Base-by-base conservation (phyloP, 2,888 invertebrate genomes). In the Electrophaes corylata region DNA sequence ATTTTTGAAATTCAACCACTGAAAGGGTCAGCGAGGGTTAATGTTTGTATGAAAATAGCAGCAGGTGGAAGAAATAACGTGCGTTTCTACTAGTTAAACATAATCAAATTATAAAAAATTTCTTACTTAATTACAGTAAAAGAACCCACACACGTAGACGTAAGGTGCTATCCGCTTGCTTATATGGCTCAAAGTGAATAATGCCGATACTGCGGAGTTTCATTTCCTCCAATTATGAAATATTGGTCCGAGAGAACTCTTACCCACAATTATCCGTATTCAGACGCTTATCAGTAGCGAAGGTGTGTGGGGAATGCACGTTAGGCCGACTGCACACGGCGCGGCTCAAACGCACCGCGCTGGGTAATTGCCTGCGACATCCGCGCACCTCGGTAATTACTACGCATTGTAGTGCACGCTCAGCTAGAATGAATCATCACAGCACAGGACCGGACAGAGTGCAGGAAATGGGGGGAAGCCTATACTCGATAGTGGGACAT, bases 171-270 rank as follows among this genome's bases (percentile, higher is more conserved):
- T 58, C 53, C 53, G 53, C 40, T 18, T 33, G 5, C 39, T n/a
- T 14, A 20, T 44, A 52, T 6, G 48, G 23, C n/a, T 29, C 43
- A 40, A 19, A 40, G 41, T 31, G 40, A 26, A 31, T 31, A 49
- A 18, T 39, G 33, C 12, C 33, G 48, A 11, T 4, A 26, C 18
- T n/a, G 19, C 12, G n/a, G 14, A 47, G 55, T 60, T 60, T 60
- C 31, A 60, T 55, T 60, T 60, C 60, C 60, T 51, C 19, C 39
- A 60, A 60, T 60, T 51, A 60, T 51, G 33, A 43, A 60, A 47
- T 51, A 55, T 60, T 29, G 50, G 16, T 10, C 18, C 18, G 46
- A 53, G 41, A 51, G 23, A 47, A 45, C 50, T 47, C 44, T 48
- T 57, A 53, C 23, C 14, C 29, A 23, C 45, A 48, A 57, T 61